A percentile compares a stretch with the other conserved stretches of the same genome.
phyloP scores from a whole-genome alignment of 2,888 invertebrate genomes.

The Odiellus spinosus region DNA sequence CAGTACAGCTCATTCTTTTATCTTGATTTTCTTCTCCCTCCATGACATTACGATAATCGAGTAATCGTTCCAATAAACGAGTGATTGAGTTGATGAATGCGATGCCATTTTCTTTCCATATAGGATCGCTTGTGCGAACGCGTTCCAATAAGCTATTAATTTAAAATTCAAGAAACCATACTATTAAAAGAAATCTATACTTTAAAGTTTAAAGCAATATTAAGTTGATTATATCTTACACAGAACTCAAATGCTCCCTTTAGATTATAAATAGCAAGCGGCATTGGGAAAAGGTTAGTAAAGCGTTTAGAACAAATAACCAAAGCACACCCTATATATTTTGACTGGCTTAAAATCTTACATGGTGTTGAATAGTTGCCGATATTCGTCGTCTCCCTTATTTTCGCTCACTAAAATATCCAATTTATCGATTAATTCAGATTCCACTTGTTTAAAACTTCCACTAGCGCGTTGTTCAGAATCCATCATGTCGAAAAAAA shows the following conservation, averaged over 20 bases:
- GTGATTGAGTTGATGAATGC: constrained; percentile 86
- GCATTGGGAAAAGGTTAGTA: constrained; percentile 1
- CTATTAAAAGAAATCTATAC: not conserved
- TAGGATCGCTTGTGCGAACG: constrained; percentile 64
- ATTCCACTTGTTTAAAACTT: constrained; percentile 77
- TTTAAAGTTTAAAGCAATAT: constrained; percentile 2
- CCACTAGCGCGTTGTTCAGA: constrained; percentile 68
- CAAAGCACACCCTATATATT: no score
- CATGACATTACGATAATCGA: constrained; percentile 83
- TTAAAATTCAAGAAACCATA: constrained; percentile 1
- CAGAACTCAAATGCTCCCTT: constrained; percentile 80
- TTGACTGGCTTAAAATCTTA: constrained; percentile 42
- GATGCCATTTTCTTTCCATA: constrained; percentile 80
- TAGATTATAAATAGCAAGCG: constrained; percentile 1
- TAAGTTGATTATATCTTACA: constrained; percentile 45
- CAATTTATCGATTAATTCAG: constrained; percentile 80
- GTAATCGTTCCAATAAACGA: constrained; percentile 62
- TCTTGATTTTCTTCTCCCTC: constrained; percentile 84
- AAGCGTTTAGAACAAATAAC: constrained; percentile 2
- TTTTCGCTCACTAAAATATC: constrained; percentile 83
- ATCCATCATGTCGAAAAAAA: constrained; percentile 90
- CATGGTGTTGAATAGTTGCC: constrained; percentile 87
- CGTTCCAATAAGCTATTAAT: constrained; percentile 57
- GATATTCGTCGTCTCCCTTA: constrained; percentile 83
- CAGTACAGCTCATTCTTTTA: constrained; percentile 90